Evolutionary conservation across 2,888 invertebrate genomes (phyloP).

Genomic region (Drosophila dives): DNA sequence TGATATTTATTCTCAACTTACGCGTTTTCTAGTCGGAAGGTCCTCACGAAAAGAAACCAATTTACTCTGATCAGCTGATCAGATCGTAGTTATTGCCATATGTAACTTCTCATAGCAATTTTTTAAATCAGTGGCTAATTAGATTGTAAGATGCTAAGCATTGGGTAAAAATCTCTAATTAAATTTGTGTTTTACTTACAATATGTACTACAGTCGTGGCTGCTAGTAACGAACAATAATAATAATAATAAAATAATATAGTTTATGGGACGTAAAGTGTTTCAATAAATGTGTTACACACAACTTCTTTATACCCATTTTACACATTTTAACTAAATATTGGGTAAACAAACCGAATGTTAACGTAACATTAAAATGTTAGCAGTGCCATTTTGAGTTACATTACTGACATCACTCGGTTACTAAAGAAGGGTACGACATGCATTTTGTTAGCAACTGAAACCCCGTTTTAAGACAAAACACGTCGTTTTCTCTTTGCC

Average conservation of each 20-base stretch:
- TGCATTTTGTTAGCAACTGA: neutral
- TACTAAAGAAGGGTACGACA: neutral
- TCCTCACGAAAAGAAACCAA: neutral
- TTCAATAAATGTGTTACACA: neutral
- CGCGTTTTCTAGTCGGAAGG: neutral
- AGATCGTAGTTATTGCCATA: neutral
- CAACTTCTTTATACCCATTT: neutral
- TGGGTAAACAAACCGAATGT: neutral
- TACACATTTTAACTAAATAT: neutral
- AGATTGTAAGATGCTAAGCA: neutral
- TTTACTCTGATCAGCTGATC: neutral
- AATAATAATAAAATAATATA: neutral
- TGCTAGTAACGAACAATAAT: neutral
- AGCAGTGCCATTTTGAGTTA: neutral
- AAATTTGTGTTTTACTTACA: neutral
- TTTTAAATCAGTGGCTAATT: neutral
- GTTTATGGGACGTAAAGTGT: neutral
- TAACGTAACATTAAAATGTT: slow-evolving; percentile 1
- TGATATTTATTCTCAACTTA: neutral
- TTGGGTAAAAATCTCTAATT: neutral
- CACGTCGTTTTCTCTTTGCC: neutral
- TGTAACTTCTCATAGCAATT: neutral
- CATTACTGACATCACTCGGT: neutral
- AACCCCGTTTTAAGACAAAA: neutral
- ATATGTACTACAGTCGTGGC: neutral